Evolutionary conservation across 2,797 vertebrate genomes (phyloP).

Genomic region (Centroberyx gerrardi): DNA sequence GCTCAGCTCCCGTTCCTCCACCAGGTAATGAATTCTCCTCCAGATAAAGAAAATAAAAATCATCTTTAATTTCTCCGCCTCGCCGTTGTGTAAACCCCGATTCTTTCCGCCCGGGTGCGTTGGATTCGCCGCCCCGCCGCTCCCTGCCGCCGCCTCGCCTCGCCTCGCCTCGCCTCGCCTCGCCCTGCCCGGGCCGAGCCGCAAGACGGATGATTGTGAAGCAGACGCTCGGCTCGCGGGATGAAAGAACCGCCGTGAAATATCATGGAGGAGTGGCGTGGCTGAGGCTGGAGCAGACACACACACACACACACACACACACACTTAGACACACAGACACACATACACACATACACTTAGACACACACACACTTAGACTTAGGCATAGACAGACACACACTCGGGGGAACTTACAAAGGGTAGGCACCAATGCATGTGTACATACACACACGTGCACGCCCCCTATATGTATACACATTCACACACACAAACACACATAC

Average conservation of each 20-base stretch:
- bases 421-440: too few species aligned
- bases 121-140: slow-evolving; percentile 22
- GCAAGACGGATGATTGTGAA: slow-evolving; percentile 20
- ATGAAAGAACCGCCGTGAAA: slow-evolving; percentile 38
- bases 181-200: not conserved
- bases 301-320: not conserved
- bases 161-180: not conserved
- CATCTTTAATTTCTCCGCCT: slow-evolving; percentile 85
- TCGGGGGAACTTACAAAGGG: too few species aligned
- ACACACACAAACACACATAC: too few species aligned
- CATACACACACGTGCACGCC: too few species aligned
- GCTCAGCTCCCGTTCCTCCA: slow-evolving; percentile 74
- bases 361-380: not conserved
- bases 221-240: slow-evolving; percentile 26
- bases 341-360: not conserved
- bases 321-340: slow-evolving; percentile 51
- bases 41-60: slow-evolving; percentile 87
- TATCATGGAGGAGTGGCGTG: slow-evolving; percentile 26
- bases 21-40: slow-evolving; percentile 83
- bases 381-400: too few species aligned
- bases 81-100: slow-evolving; percentile 81
- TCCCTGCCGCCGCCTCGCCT: slow-evolving; percentile 1
- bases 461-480: too few species aligned
- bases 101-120: slow-evolving; percentile 49
- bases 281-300: not conserved